These are phyloP conservation scores for Bombus sibiricus DNA, from an alignment of 1,140 invertebrate genomes.

Conservation along the genomic window DNA sequence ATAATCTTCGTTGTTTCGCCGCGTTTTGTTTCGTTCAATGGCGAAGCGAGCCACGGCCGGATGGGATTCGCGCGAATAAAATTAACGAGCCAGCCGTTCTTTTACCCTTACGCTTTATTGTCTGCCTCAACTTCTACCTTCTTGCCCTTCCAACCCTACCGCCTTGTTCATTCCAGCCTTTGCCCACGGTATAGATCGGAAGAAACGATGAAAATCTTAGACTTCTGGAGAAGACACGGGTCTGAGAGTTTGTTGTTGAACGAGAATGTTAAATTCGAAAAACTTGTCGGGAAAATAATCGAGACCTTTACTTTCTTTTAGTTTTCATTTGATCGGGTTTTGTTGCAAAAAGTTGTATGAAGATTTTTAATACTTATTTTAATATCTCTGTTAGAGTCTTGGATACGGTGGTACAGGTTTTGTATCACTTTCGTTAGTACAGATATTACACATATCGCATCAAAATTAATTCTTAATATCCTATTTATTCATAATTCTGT, in stretches of 20 bases:
- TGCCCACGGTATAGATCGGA: neutral
- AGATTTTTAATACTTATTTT: no score
- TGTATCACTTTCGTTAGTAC: no score
- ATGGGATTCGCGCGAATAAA: constrained; percentile 47
- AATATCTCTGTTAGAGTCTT: no score
- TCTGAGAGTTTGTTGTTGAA: neutral
- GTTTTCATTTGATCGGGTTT: neutral
- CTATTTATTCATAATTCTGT: neutral
- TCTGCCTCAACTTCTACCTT: constrained; percentile 15
- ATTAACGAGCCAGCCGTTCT: constrained; percentile 51
- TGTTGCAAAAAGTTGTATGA: neutral
- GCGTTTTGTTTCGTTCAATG: constrained; percentile 51
- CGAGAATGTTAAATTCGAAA: neutral
- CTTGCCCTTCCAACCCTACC: neutral
- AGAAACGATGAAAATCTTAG: neutral
- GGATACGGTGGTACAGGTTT: no score
- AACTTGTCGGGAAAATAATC: neutral
- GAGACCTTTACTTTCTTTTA: neutral
- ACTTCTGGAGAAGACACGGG: neutral
- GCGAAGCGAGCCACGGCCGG: constrained; percentile 1
- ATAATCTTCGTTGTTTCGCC: constrained; percentile 55
- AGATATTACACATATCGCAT: no score
- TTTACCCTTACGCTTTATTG: constrained; percentile 45
- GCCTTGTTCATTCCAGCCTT: neutral
- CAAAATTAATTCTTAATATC: no score